Evolutionary conservation across 2,888 invertebrate species (phyloP).

Genomic region (Torymus tubicola): DNA sequence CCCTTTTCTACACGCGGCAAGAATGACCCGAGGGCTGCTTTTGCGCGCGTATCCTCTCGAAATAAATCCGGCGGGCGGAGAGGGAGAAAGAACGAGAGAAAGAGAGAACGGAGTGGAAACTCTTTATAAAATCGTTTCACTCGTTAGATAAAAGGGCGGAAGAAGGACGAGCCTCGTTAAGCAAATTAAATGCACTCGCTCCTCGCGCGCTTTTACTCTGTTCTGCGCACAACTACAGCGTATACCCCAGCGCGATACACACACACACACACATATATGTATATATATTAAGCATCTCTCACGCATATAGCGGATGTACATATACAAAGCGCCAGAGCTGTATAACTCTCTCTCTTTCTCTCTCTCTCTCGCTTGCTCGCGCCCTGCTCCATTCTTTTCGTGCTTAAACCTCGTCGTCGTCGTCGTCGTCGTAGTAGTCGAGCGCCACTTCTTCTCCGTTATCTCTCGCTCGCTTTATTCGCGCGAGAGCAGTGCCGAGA

Average conservation of each 20-base stretch:
- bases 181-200: constrained; percentile 65
- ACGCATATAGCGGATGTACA: background rate
- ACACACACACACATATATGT: too few relatives aligned
- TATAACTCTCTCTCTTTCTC: too few relatives aligned
- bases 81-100: too few relatives aligned
- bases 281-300: background rate
- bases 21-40: background rate
- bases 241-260: too few relatives aligned
- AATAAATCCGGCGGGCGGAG: constrained; percentile 61
- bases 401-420: constrained; percentile 30
- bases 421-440: background rate
- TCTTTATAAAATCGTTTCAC: constrained; percentile 62
- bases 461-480: constrained; percentile 45
- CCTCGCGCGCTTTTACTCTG: constrained; percentile 20
- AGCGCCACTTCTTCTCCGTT: constrained; percentile 47
- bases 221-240: background rate
- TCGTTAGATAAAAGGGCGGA: constrained; percentile 63
- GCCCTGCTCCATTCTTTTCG: constrained; percentile 28
- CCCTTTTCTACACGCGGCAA: background rate
- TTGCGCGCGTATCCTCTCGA: constrained; percentile 45
- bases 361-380: background rate
- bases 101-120: constrained; percentile 5
- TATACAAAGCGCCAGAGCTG: background rate
- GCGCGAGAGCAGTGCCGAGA: background rate
- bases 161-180: constrained; percentile 64